Base-by-base conservation (phyloP, 2,888 invertebrate species). In the Agapostemon virescens region DNA sequence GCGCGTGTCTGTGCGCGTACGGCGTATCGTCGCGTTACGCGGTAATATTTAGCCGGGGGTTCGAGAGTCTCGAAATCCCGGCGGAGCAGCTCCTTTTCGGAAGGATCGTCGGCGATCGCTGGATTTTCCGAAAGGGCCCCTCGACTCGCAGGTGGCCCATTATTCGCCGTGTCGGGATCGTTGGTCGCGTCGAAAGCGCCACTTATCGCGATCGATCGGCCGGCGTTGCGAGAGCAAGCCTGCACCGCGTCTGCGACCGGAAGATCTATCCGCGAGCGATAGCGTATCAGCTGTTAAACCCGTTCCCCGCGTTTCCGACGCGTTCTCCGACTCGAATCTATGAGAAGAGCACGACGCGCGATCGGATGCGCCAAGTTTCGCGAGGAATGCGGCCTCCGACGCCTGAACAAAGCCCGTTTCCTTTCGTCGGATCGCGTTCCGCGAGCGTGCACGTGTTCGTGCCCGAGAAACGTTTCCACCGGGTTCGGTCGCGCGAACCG, bases 371-470 rank as follows among this genome's bases (percentile, higher is more conserved):
- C 68, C n/a, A n/a, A 81, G 79, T 79, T 83, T 81, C 81, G 77
- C 78, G 74, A 79, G 80, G 84, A 86, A 87, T 88, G 85, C 77
- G 72, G 72, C 55, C 26, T 13, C 52, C 26, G 68, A 74, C 74
- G 72, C 74, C 68, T 72, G 75, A 83, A 79, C 77, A 30, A 82
- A 73, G 58, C 68, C 63, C 23, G 68, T 74, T n/a, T 69, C 68
- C 76, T 77, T 69, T 30, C 68, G 45, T 45, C 80, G 74, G 68
- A 61, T 73, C 55, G 49, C 75, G 68, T 78, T 66, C 61, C 15
- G 17, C 26, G 17, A 15, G 26, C 23, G 33, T 45, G 36, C 36
- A 33, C 45, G 63, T 26, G 61, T 13, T 26, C 64, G 64, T 66
- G 66, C 71, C 68, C 23, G 67, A 30, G 58, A 71, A 58, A 69